These are phyloP conservation scores for Odocoileus hemionus DNA, from an alignment of 2,113 vertebrate species.

Conservation along the genomic window DNA sequence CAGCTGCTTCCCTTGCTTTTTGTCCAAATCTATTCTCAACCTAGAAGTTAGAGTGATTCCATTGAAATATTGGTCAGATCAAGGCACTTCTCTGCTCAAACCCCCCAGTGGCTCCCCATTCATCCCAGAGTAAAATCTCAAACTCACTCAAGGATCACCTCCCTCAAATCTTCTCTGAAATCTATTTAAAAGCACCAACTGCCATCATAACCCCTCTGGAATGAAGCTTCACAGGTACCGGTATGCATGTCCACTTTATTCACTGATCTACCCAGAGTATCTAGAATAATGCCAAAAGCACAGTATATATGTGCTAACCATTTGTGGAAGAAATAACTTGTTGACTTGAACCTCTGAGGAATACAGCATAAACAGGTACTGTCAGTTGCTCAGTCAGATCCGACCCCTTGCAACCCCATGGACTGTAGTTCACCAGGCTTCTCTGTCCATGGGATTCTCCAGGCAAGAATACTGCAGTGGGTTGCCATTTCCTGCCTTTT, in stretches of 20 bases:
- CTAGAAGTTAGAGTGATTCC: background rate
- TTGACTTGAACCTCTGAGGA: background rate
- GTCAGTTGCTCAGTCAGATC: background rate
- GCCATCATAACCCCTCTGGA: background rate
- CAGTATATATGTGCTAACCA: background rate
- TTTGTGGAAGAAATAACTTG: background rate
- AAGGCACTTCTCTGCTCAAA: background rate
- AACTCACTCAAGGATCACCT: background rate
- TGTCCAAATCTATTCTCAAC: background rate
- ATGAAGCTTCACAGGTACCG: background rate
- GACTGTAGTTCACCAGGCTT: background rate
- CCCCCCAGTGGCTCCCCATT: background rate
- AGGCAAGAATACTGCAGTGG: background rate
- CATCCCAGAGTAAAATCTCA: background rate
- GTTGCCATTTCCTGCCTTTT: background rate
- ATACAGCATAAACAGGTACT: background rate
- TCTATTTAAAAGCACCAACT: background rate
- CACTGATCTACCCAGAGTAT: background rate
- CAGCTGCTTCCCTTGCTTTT: background rate
- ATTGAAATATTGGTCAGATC: background rate
- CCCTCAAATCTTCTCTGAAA: background rate
- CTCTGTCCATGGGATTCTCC: background rate
- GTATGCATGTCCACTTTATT: background rate
- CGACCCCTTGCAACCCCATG: background rate
- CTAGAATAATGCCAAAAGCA: background rate